Conservation (phyloP, 1,140 invertebrate genomes). For the Diorhabda carinulata region DNA sequence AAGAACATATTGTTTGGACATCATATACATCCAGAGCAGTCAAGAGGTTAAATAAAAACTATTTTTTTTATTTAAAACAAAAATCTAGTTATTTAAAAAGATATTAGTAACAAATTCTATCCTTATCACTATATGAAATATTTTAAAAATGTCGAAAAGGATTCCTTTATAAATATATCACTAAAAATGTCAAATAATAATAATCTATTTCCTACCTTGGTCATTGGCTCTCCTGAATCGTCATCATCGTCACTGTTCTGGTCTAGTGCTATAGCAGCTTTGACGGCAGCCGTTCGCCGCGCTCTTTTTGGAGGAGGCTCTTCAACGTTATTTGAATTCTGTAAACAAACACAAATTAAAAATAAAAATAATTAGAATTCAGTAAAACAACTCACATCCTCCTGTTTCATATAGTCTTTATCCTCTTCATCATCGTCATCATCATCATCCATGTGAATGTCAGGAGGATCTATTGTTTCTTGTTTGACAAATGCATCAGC, state of each 20-base stretch:
- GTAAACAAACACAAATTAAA: background rate
- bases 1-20: no score
- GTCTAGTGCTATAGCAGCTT: slow-evolving; percentile 30
- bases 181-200: background rate
- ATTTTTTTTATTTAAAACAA: no score
- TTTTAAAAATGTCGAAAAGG: background rate
- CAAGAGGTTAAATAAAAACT: no score
- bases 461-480: slow-evolving; percentile 31
- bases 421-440: slow-evolving; percentile 22
- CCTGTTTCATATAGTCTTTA: slow-evolving; percentile 21
- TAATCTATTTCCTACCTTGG: slow-evolving; percentile 22
- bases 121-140: background rate
- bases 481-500: slow-evolving; percentile 35
- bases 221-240: slow-evolving; percentile 27
- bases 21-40: no score
- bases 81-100: background rate
- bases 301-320: slow-evolving; percentile 37
- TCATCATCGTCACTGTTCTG: slow-evolving; percentile 31
- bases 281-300: slow-evolving; percentile 35
- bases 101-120: background rate
- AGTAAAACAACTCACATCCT: slow-evolving; percentile 15
- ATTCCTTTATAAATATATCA: background rate
- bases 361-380: background rate
- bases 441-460: slow-evolving; percentile 20
- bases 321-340: slow-evolving; percentile 29